These are phyloP conservation scores for Nettapus auritus DNA, from an alignment of 2,113 vertebrate species.

Conservation along the genomic window DNA sequence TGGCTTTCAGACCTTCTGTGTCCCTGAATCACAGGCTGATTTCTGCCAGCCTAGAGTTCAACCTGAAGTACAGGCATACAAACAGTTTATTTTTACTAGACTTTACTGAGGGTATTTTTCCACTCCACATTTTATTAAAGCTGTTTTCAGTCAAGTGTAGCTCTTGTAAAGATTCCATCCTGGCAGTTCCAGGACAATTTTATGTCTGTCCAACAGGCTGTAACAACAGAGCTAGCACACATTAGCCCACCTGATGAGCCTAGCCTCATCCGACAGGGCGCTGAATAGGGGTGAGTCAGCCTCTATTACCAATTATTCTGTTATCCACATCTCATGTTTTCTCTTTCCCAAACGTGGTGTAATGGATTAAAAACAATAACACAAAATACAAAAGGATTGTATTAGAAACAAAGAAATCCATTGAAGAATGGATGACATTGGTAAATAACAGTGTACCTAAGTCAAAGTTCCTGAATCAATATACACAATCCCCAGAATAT, in stretches of 20 bases:
- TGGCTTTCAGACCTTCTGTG: not conserved
- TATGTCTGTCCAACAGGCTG: not conserved
- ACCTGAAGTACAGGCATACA: not conserved
- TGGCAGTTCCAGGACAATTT: not conserved
- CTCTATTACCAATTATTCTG: not conserved
- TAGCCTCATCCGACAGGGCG: not conserved
- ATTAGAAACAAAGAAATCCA: not conserved
- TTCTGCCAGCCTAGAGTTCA: not conserved
- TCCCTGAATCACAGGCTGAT: not conserved
- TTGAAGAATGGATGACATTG: not conserved
- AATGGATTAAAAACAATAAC: not conserved
- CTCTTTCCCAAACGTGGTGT: not conserved
- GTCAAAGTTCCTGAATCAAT: not conserved
- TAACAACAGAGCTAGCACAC: not conserved
- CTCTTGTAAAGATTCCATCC: not conserved
- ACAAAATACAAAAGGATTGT: not conserved
- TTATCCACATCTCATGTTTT: not conserved
- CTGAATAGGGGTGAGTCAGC: not conserved
- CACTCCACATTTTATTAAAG: not conserved
- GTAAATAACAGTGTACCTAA: not conserved
- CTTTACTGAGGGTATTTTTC: not conserved
- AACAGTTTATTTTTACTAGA: not conserved
- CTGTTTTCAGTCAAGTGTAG: not conserved
- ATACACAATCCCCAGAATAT: not conserved
- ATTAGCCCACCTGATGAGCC: not conserved